Base-by-base conservation (phyloP, 2,113 vertebrate species). In the Dipodomys stephensi region DNA sequence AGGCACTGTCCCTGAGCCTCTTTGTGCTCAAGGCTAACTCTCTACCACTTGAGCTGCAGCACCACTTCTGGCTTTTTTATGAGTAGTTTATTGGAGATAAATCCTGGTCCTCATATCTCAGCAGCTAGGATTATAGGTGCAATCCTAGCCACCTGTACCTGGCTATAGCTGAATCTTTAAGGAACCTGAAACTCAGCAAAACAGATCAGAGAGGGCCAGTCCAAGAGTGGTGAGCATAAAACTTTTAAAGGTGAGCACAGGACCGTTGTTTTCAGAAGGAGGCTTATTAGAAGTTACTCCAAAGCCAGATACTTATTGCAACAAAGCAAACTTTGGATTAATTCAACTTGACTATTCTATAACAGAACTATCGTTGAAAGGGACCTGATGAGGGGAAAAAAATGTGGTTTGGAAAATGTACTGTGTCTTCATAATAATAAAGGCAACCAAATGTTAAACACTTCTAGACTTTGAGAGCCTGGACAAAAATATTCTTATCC, bases 241-340 rank as follows among this genome's bases (percentile, higher is more conserved):
- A 72, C 22, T 23, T 5, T 64, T 64, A 69, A 85, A 72, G n/a
- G 16, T 18, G 4, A 79, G 39, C 32, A 12, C 27, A 25, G 22
- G 23, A 4, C 2, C 9, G 3, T 16, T 76, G 79, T 44, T 15
- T 46, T 28, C 19, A 30, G 68, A 35, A 32, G 27, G 69, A 92
- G 78, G 30, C 72, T n/a, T 76, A 94, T 77, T 28, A 92, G 71
- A 93, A 4, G 19, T 18, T 78, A 25, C 3, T 8, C 20, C 71
- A 92, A 95, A 96, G 82, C 81, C 65, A 83, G 32, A 95, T 92
- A 95, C 32, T 11, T 96, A 71, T 95, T 95, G 79, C 71, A 60
- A 62, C 46, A 91, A 95, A 96, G 90, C 30, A 96, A 93, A 88
- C 78, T 97, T 87, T 71, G 94, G 95, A 97, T 97, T 97, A 94